Evolutionary conservation across 2,888 invertebrate genomes (phyloP).

Genomic region (Tholera decimalis): DNA sequence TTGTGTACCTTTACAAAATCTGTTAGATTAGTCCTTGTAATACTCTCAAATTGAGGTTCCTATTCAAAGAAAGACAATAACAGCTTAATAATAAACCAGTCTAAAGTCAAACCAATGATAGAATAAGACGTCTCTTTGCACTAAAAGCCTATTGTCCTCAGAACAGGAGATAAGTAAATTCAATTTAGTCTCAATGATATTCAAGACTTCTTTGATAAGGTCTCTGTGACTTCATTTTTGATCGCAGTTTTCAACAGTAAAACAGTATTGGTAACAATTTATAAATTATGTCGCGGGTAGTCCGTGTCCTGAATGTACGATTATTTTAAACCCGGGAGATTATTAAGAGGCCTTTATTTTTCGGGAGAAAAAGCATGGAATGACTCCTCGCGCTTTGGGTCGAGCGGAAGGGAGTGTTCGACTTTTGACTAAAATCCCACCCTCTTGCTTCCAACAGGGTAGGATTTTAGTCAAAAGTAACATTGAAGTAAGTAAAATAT

Average conservation of each 20-base stretch:
- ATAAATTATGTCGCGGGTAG: no score
- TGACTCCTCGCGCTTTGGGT: no score
- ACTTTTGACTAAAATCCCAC: no score
- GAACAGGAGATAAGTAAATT: slow-evolving; percentile 41
- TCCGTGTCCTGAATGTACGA: no score
- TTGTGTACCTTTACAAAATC: neutral
- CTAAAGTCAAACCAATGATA: slow-evolving; percentile 20
- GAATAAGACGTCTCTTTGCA: slow-evolving; percentile 25
- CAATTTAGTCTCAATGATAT: slow-evolving; percentile 37
- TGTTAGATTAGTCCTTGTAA: neutral
- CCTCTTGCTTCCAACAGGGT: no score
- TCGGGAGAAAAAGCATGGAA: no score
- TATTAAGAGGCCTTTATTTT: no score
- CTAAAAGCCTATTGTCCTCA: slow-evolving; percentile 39
- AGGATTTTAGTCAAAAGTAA: no score
- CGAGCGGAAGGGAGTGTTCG: no score
- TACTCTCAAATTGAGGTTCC: neutral
- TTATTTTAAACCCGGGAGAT: no score
- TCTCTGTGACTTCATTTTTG: slow-evolving; percentile 24
- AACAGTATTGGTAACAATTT: no score
- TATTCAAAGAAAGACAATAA: slow-evolving; percentile 16
- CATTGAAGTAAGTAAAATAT: no score
- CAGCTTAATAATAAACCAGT: slow-evolving; percentile 20
- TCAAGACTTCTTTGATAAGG: slow-evolving; percentile 37
- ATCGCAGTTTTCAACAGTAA: neutral